A percentile compares a stretch with the other conserved stretches of the same genome.
Evolutionary conservation across 2,797 vertebrate species (phyloP).

Genomic region (Chelmon rostratus): DNA sequence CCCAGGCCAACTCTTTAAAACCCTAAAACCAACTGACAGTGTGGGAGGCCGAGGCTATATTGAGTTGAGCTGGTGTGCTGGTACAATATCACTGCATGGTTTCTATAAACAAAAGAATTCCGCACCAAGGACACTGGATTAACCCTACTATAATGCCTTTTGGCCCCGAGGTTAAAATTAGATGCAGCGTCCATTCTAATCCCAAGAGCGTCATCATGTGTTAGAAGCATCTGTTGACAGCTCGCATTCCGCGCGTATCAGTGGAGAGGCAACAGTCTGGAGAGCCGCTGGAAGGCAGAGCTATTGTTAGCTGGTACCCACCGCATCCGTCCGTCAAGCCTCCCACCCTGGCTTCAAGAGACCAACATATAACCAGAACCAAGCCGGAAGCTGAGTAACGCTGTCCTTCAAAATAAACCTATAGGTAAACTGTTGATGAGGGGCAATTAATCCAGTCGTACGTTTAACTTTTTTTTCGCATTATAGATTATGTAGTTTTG

Average conservation of each 20-base stretch:
- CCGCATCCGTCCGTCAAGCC: conserved; percentile 86
- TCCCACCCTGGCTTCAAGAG: conserved; percentile 52
- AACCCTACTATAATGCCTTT: conserved; percentile 87
- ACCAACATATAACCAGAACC: neutral
- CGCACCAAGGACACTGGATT: conserved; percentile 88
- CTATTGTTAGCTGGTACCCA: conserved; percentile 89
- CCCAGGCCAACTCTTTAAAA: conserved; percentile 61
- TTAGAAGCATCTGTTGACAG: conserved; percentile 98
- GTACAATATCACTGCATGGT: conserved; percentile 72
- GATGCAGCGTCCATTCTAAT: conserved; percentile 90
- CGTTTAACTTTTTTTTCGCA: too few species aligned
- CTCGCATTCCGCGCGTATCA: conserved; percentile 94
- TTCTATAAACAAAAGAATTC: conserved; percentile 88
- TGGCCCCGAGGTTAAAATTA: conserved; percentile 93
- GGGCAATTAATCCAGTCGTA: neutral
- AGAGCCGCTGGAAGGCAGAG: conserved; percentile 78
- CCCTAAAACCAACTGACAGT: conserved; percentile 62
- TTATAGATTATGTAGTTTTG: neutral
- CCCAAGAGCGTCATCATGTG: conserved; percentile 92
- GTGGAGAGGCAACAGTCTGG: conserved; percentile 88
- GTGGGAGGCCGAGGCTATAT: conserved; percentile 65
- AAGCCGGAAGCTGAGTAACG: neutral
- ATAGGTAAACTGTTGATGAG: neutral
- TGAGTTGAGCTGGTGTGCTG: conserved; percentile 60
- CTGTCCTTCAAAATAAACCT: conserved; percentile 33